These are phyloP conservation scores for Margaritifera margaritifera DNA, from an alignment of 2,888 invertebrate genomes.

Conservation along the genomic window DNA sequence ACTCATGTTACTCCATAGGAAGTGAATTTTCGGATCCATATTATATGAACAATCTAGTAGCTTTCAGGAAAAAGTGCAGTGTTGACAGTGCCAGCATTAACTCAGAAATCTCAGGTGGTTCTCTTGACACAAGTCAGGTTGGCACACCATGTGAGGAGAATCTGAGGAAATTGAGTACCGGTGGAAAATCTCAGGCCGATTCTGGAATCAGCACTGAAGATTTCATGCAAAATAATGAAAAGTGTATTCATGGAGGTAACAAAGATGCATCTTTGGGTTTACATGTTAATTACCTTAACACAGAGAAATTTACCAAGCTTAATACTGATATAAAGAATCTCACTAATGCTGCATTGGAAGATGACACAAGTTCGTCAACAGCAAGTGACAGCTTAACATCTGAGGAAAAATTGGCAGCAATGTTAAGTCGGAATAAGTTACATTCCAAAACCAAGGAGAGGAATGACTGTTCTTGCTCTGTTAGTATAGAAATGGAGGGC, in stretches of 20 bases:
- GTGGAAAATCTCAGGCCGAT: slow-evolving; percentile 53
- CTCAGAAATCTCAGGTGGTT: slow-evolving; percentile 52
- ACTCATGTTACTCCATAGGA: slow-evolving; percentile 43
- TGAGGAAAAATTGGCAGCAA: slow-evolving; percentile 60
- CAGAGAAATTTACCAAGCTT: slow-evolving; percentile 39
- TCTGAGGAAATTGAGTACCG: slow-evolving; percentile 43
- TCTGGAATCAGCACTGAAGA: slow-evolving; percentile 51
- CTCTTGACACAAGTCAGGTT: slow-evolving; percentile 45
- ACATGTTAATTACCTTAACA: slow-evolving; percentile 61
- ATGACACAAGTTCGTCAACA: slow-evolving; percentile 36
- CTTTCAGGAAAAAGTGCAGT: slow-evolving; percentile 39
- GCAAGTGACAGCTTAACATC: slow-evolving; percentile 57
- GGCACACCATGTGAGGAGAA: slow-evolving; percentile 45
- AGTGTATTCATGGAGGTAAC: slow-evolving; percentile 33
- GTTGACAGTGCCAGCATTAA: slow-evolving; percentile 52
- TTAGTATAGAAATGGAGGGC: slow-evolving; percentile 73
- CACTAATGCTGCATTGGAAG: slow-evolving; percentile 27
- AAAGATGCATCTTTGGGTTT: slow-evolving; percentile 51
- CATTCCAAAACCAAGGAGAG: slow-evolving; percentile 50
- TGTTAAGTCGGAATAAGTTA: slow-evolving; percentile 58
- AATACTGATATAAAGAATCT: slow-evolving; percentile 46
- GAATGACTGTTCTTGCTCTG: slow-evolving; percentile 53
- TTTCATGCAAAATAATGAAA: slow-evolving; percentile 61
- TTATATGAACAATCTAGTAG: slow-evolving; percentile 17
- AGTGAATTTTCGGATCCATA: slow-evolving; percentile 35